Evolutionary conservation across 1,140 invertebrate genomes (phyloP), one percentile per base, ranked within the genome.

Genomic region (Subanguina moxae): DNA sequence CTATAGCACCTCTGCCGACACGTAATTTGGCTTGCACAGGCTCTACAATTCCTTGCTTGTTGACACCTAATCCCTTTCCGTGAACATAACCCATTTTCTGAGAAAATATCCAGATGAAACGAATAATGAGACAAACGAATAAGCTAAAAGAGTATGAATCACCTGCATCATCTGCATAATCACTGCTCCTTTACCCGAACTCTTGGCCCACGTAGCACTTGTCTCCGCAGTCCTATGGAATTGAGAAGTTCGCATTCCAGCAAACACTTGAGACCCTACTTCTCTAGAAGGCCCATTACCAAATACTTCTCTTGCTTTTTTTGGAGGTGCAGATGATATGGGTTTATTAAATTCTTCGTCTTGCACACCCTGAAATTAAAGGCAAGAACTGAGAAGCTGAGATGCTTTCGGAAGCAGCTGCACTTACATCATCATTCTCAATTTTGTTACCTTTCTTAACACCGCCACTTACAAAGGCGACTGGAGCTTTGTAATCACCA

Each of bases 31-130:
- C 94, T 84, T 94, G 91, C 27, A 99, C 91, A 0, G 96, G 96
- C 46, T 90, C 90, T 13, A 89, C 89, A 65, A 97, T 97, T 80
- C 96, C 96, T 84, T 97, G 93, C 25, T 93, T 85, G 71, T 90
- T 88, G 85, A 95, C 96, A 43, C 96, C 96, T 11, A 99, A 85
- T 83, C 95, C 96, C 86, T 91, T 93, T 1, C 95, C 95, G 21
- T 91, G 91, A 86, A 95, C 88, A 80, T 92, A 97, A 75, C 96
- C 95, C 94, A 97, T 98, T 87, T 95, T 84, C 62, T n/a, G n/a
- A n/a, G n/a, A n/a, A n/a, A n/a, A n/a, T n/a, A n/a, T n/a, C n/a
- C n/a, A n/a, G n/a, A n/a, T n/a, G n/a, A n/a, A n/a, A n/a, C n/a
- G n/a, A n/a, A n/a, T n/a, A n/a, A n/a, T n/a, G n/a, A n/a, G n/a